phyloP scores from a whole-genome alignment of 2,113 vertebrate species.

The Microtus richardsoni region DNA sequence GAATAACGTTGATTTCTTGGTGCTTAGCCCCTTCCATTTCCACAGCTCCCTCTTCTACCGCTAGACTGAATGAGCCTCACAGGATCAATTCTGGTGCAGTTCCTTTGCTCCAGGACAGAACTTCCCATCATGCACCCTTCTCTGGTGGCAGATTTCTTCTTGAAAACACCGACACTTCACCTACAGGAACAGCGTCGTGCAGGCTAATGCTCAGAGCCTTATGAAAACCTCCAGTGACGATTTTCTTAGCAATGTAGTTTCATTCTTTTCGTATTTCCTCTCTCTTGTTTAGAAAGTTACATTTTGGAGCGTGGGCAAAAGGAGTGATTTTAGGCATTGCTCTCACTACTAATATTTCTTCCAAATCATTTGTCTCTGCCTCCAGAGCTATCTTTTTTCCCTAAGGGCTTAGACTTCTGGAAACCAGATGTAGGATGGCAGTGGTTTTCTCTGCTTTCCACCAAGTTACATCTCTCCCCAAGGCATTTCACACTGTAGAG shows the following conservation, averaged over 20 bases:
- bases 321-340: background rate
- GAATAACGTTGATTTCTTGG: background rate
- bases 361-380: conserved; percentile 28
- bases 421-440: background rate
- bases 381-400: background rate
- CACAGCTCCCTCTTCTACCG: background rate
- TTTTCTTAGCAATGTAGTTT: background rate
- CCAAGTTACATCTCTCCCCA: background rate
- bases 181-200: rapidly evolving
- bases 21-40: background rate
- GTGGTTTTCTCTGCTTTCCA: conserved; percentile 32
- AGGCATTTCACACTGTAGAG: background rate
- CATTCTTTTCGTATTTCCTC: background rate
- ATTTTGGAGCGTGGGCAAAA: background rate
- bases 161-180: background rate
- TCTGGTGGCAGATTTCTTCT: background rate
- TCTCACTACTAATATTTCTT: conserved; percentile 28
- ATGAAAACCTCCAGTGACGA: background rate
- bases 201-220: background rate
- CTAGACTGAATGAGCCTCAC: background rate
- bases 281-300: background rate
- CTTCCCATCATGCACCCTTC: background rate
- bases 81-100: background rate
- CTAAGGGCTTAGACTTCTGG: conserved; percentile 52
- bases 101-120: background rate